Evolutionary conservation across 2,797 vertebrate species (phyloP).

Genomic region (Chanos chanos): DNA sequence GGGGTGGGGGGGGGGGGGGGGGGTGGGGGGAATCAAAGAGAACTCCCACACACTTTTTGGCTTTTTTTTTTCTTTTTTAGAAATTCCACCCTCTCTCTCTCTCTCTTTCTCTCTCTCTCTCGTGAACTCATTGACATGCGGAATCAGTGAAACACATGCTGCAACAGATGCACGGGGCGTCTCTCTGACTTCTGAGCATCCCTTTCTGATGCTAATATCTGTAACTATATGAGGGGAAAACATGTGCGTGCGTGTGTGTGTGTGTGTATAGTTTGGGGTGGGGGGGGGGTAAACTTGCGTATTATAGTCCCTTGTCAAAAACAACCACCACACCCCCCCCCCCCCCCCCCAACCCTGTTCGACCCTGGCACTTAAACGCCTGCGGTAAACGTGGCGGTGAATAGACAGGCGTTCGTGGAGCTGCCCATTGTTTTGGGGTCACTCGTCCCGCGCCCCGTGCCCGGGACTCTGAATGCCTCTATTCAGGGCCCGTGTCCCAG

Average conservation of each 20-base stretch:
- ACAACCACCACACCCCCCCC: constrained; percentile 39
- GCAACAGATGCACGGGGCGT: constrained; percentile 65
- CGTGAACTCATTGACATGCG: constrained; percentile 22
- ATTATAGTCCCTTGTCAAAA: too few species aligned
- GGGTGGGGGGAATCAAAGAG: too few species aligned
- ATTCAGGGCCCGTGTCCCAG: constrained; percentile 25
- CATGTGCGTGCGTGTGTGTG: neutral
- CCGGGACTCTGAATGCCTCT: constrained; percentile 26
- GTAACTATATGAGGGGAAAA: constrained; percentile 26
- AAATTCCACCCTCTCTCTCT: constrained; percentile 5
- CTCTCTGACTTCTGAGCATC: constrained; percentile 49
- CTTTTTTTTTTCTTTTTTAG: too few species aligned
- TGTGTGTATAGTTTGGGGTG: constrained; percentile 10
- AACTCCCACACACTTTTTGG: too few species aligned
- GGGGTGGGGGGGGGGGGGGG: too few species aligned
- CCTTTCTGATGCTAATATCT: constrained; percentile 72
- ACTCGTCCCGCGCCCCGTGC: constrained; percentile 28
- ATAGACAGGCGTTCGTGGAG: constrained; percentile 52
- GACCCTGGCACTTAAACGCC: constrained; percentile 27
- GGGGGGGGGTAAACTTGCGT: too few species aligned
- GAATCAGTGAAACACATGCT: constrained; percentile 46
- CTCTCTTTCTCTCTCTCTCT: constrained; percentile 5
- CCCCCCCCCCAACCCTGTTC: constrained; percentile 13
- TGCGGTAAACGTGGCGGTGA: constrained; percentile 36
- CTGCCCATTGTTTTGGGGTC: constrained; percentile 52